Conservation (phyloP, 2,113 vertebrate genomes). For the Ginglymostoma cirratum region DNA sequence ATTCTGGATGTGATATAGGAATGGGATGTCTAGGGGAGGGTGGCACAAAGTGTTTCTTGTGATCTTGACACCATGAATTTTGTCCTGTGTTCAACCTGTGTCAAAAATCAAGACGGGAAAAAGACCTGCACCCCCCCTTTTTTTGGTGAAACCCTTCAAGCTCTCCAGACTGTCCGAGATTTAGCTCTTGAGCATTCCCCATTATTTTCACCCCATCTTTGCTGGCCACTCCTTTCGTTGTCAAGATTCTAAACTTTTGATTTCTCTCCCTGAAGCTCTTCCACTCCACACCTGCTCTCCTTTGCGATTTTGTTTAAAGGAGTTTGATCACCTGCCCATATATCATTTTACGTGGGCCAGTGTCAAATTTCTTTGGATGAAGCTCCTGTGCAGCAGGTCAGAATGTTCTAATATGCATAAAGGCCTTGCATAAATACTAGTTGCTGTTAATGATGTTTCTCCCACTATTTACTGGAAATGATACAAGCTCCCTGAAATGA, state of each 20-base stretch:
- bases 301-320: background rate
- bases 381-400: background rate
- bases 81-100: background rate
- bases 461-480: background rate
- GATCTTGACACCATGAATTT: background rate
- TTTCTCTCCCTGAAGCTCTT: background rate
- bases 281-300: background rate
- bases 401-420: background rate
- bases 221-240: background rate
- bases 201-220: background rate
- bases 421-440: background rate
- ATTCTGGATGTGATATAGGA: background rate
- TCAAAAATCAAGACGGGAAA: background rate
- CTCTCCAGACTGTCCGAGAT: background rate
- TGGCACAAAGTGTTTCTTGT: background rate
- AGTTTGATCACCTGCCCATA: background rate
- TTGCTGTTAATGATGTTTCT: background rate
- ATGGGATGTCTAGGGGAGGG: too few species aligned
- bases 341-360: background rate
- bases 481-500: background rate
- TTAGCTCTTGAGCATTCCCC: background rate
- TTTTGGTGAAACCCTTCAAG: background rate
- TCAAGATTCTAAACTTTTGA: background rate
- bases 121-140: background rate
- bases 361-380: background rate